These are phyloP conservation scores for Battus philenor DNA, from an alignment of 1,140 invertebrate species.

Conservation along the genomic window DNA sequence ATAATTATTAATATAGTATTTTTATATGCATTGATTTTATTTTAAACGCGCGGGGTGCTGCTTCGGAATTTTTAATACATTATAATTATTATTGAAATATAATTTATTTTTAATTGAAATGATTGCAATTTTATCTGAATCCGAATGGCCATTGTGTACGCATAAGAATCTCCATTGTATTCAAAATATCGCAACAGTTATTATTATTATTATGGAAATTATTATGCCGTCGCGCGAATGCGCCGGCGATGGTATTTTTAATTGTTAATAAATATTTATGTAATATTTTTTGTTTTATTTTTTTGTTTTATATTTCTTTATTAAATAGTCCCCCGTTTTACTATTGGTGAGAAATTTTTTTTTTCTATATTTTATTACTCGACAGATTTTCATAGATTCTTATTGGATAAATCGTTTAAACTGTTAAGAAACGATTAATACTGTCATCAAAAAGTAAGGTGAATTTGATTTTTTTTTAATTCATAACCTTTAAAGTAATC, in stretches of 20 bases:
- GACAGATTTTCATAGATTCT: no score
- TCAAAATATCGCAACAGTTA: slow-evolving; percentile 42
- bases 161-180: slow-evolving; percentile 52
- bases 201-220: slow-evolving; percentile 35
- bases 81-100: slow-evolving; percentile 10
- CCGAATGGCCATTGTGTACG: slow-evolving; percentile 5
- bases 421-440: no score
- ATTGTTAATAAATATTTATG: slow-evolving; percentile 74
- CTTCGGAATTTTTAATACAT: slow-evolving; percentile 37
- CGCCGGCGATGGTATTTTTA: slow-evolving; percentile 56
- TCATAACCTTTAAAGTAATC: no score
- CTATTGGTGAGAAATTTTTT: no score
- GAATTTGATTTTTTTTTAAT: no score
- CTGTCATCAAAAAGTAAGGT: no score
- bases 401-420: no score
- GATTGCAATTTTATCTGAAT: slow-evolving; percentile 1
- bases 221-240: slow-evolving; percentile 43
- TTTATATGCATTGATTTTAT: slow-evolving; percentile 60
- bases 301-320: slow-evolving; percentile 28
- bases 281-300: slow-evolving; percentile 68
- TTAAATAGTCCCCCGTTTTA: no score
- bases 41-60: slow-evolving; percentile 58
- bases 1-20: slow-evolving; percentile 56
- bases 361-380: no score
- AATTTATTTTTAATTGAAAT: slow-evolving; percentile 6